These are phyloP conservation scores for Armadillidium nasatum DNA, from an alignment of 1,140 invertebrate genomes.

Conservation along the genomic window DNA sequence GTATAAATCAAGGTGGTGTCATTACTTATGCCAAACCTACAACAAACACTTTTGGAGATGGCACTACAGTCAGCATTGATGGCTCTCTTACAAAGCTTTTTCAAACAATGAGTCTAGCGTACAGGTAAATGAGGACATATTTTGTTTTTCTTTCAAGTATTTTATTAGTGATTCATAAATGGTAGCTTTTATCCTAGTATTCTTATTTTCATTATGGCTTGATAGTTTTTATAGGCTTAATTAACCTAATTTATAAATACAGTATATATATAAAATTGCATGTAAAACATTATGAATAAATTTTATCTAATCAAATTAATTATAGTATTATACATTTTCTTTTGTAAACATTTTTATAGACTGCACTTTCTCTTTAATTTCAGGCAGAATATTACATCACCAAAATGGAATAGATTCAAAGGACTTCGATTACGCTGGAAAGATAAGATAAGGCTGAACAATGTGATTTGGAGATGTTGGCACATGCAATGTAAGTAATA, in stretches of 20 bases:
- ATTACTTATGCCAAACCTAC: slow-evolving; percentile 8
- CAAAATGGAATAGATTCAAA: slow-evolving; percentile 99
- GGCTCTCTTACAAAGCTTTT: slow-evolving; percentile 90
- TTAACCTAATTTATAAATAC: too few relatives aligned
- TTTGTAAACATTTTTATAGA: too few relatives aligned
- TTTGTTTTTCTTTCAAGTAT: too few relatives aligned
- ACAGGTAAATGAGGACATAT: slow-evolving; percentile 69
- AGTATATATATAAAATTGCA: too few relatives aligned
- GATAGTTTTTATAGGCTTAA: too few relatives aligned
- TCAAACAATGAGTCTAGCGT: slow-evolving; percentile 92
- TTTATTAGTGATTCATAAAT: too few relatives aligned
- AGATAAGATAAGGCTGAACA: slow-evolving; percentile 97
- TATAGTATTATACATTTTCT: too few relatives aligned
- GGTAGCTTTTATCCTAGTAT: too few relatives aligned
- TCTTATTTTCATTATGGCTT: too few relatives aligned
- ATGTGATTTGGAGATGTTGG: slow-evolving; percentile 99
- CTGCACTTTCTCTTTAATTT: too few relatives aligned
- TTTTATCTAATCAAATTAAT: too few relatives aligned
- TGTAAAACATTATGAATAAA: too few relatives aligned
- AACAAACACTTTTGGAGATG: background rate
- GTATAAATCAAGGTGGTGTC: background rate
- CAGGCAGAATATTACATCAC: slow-evolving; percentile 95
- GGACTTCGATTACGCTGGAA: slow-evolving; percentile 94
- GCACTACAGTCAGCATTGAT: slow-evolving; percentile 64
- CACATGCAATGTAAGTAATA: slow-evolving; percentile 79